A percentile compares a stretch with the other conserved stretches of the same genome.
Conservation (phyloP, 2,888 invertebrate species). For the Seladonia tumulorum region DNA sequence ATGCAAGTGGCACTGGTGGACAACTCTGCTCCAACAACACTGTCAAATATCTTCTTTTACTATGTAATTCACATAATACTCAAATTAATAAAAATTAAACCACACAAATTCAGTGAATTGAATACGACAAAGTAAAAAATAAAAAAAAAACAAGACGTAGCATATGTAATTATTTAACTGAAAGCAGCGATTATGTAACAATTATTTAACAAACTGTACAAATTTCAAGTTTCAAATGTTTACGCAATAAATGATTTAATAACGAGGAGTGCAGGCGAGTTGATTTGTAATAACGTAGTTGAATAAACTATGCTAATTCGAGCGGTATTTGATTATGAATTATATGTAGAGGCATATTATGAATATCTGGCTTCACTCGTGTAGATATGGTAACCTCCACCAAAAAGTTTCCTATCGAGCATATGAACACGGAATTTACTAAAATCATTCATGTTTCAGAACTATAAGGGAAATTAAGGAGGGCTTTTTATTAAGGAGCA, state of each 20-base stretch:
- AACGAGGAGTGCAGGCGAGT: neutral
- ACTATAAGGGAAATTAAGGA: no score
- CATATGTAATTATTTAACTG: neutral
- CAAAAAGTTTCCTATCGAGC: no score
- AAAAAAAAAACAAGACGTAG: neutral
- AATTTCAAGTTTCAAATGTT: conserved; percentile 13
- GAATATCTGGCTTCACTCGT: neutral
- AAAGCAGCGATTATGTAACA: neutral
- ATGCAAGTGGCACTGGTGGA: no score
- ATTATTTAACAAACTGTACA: neutral
- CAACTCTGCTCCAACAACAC: no score
- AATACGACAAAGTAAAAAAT: neutral
- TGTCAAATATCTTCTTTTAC: no score
- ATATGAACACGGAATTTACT: no score
- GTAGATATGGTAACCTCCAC: neutral
- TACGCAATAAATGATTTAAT: neutral
- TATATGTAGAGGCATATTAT: neutral
- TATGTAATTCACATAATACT: no score
- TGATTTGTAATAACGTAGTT: neutral
- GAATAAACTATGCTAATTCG: conserved; percentile 19
- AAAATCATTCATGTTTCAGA: no score
- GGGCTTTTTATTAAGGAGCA: no score
- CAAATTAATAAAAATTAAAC: no score
- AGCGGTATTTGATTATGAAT: conserved; percentile 7
- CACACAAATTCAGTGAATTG: neutral